Conservation (phyloP, 2,797 vertebrate genomes). For the Tiaroga cobitis region DNA sequence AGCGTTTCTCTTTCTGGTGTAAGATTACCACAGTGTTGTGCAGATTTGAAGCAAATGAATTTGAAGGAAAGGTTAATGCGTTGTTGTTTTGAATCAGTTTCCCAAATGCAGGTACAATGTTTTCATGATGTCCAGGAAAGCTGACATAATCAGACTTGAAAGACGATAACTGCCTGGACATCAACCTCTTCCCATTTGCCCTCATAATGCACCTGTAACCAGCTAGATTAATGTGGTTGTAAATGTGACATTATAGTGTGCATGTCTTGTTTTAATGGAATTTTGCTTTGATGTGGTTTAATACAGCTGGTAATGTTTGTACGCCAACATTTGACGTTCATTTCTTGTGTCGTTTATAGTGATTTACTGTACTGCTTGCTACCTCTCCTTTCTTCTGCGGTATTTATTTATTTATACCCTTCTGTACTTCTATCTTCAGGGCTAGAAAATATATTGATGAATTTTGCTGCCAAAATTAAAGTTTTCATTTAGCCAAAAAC, state of each 20-base stretch:
- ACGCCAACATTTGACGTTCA: neutral
- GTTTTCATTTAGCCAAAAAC: neutral
- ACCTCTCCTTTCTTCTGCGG: neutral
- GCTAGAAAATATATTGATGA: neutral
- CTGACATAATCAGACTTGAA: neutral
- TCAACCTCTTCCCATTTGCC: neutral
- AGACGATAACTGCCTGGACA: neutral
- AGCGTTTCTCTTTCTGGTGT: neutral
- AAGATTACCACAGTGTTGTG: neutral
- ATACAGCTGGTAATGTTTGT: conserved; percentile 14
- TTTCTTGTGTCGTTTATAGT: neutral
- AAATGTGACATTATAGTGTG: conserved; percentile 57
- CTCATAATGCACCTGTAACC: conserved; percentile 59
- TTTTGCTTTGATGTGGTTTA: conserved; percentile 20
- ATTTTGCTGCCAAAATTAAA: neutral
- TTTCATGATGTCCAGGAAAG: neutral
- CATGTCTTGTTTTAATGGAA: conserved; percentile 58
- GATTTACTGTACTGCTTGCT: neutral
- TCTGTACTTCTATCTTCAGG: neutral
- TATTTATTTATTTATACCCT: conserved; percentile 4
- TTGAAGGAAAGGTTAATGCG: neutral
- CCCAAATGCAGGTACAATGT: neutral
- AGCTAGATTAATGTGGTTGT: conserved; percentile 66
- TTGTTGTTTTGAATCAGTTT: neutral
- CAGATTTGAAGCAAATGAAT: neutral